Evolutionary conservation across 2,113 vertebrate genomes (phyloP).

Genomic region (Neoarius graeffei): DNA sequence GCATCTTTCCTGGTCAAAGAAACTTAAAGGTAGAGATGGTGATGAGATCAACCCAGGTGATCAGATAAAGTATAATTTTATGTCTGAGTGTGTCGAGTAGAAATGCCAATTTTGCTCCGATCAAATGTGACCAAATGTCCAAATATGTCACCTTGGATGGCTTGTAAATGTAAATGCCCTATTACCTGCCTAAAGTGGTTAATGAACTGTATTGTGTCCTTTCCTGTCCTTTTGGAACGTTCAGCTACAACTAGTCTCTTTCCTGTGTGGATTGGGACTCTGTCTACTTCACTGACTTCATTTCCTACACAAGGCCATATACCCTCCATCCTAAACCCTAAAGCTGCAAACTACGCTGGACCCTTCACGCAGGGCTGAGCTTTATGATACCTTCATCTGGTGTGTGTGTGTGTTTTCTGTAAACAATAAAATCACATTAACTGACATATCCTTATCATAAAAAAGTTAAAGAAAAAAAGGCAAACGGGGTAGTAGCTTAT

Average conservation of each 20-base stretch:
- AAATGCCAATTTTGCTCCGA: neutral
- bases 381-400: constrained; percentile 16
- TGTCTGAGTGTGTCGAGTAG: neutral
- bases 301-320: constrained; percentile 71
- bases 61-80: neutral
- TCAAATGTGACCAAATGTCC: neutral
- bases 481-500: neutral
- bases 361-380: constrained; percentile 65
- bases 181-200: constrained; percentile 7
- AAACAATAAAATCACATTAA: constrained; percentile 9
- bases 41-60: neutral
- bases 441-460: neutral
- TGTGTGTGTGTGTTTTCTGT: neutral
- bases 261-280: constrained; percentile 70
- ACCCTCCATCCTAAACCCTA: constrained; percentile 54
- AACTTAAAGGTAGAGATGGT: neutral
- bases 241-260: constrained; percentile 58
- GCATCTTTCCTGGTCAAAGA: neutral
- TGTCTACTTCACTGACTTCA: constrained; percentile 75
- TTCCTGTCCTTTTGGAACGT: constrained; percentile 42
- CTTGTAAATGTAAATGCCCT: neutral
- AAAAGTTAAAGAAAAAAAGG: neutral
- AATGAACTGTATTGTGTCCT: constrained; percentile 7
- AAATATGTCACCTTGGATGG: neutral
- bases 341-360: constrained; percentile 69